Evolutionary conservation across 2,797 vertebrate genomes (phyloP), one percentile per base, ranked within the genome.

Genomic region (Notoglanidium macrostoma): DNA sequence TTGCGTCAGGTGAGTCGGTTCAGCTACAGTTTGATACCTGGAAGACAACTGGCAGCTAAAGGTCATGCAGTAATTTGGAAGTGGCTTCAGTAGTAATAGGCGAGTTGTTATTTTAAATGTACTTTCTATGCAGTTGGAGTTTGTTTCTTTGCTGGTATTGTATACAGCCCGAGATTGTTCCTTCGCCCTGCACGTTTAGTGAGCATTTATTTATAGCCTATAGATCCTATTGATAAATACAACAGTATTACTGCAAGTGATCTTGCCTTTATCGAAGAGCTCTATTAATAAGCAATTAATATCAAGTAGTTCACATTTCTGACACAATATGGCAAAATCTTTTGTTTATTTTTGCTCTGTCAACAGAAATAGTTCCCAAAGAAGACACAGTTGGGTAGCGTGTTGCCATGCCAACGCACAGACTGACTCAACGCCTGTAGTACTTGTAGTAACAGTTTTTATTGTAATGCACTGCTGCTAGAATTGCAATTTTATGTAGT

Each of bases 1-100:
- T 78, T 35, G 54, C 23, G 32, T 35, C 54, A 55, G 17, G 17
- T 35, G 54, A 57, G 29, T 79, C 29, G 57, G 74, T 32, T 32
- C 74, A 44, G 78, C 55, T 61, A 8, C 32, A 80, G 79, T 46
- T 46, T 81, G 59, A 81, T 61, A 23, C 23, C 61, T 44, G 14
- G 57, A 17, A 61, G 29, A 23, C 21, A 46, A 63, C 79, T 63
- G 79, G 79, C 79, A 46, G 57, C n/a, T 81, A 26, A 81, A 81
- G 79, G 79, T 81, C 78, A 63, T n/a, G 21, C 40, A 63, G 35
- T 63, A 63, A 46, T 82, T 59, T 80, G 77, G 32, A 19, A 40
- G 77, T n/a, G 72, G n/a, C 51, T 78, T 57, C 15, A 57, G 29
- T 10, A n/a, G 79, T 82, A 65, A 82, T 65, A 29, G n/a, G 23